phyloP scores from a whole-genome alignment of 2,888 invertebrate species.

The Mythimna pallens region DNA sequence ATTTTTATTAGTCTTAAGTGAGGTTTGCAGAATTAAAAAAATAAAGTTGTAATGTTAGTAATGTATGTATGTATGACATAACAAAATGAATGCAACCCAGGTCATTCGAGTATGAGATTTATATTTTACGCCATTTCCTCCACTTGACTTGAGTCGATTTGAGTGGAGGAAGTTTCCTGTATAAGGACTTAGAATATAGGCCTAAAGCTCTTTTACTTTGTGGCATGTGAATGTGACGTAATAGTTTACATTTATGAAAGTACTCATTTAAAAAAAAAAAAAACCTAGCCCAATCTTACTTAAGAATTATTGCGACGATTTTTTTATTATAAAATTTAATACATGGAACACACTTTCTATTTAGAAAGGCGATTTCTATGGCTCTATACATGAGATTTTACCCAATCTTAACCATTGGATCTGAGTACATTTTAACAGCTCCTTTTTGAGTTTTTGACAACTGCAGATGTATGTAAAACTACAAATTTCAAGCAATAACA shows the following conservation, averaged over 20 bases:
- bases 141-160: no score
- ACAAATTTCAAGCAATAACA: constrained; percentile 6
- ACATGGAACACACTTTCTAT: no score
- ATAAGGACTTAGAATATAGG: not conserved
- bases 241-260: not conserved
- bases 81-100: constrained; percentile 10
- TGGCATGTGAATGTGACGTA: not conserved
- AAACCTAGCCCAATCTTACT: not conserved
- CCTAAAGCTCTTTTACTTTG: not conserved
- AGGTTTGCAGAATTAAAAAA: not conserved
- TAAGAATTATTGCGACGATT: not conserved
- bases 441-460: not conserved
- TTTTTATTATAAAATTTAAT: no score
- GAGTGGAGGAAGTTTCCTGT: not conserved
- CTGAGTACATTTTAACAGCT: not conserved
- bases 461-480: not conserved
- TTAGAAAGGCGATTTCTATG: no score
- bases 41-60: not conserved
- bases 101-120: not conserved
- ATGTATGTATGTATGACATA: constrained; percentile 27
- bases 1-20: not conserved
- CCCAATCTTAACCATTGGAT: no score
- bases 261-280: not conserved
- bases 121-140: no score
- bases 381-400: no score